phyloP scores from a whole-genome alignment of 2,888 invertebrate genomes.

The Microctonus aethiopoides region DNA sequence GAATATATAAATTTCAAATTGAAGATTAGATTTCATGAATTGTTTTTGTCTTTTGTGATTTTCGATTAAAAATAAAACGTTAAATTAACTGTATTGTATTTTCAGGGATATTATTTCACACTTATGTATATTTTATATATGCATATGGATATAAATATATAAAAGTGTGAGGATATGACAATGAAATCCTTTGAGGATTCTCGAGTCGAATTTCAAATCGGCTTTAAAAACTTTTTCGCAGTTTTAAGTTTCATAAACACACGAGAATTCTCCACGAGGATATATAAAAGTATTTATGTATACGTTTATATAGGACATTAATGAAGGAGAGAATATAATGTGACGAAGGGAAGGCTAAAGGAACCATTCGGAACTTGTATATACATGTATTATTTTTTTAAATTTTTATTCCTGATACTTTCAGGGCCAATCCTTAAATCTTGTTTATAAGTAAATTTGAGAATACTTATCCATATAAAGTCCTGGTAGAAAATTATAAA shows the following conservation, averaged over 20 bases:
- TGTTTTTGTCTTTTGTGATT: constrained; percentile 38
- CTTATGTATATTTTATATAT: constrained; percentile 6
- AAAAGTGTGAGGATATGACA: background rate
- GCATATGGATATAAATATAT: background rate
- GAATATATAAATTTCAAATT: constrained; percentile 37
- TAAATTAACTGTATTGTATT: constrained; percentile 59
- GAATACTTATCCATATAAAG: background rate
- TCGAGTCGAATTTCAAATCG: constrained; percentile 57
- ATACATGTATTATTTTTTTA: constrained; percentile 50
- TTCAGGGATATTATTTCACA: constrained; percentile 44
- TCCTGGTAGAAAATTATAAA: background rate
- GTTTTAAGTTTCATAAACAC: constrained; percentile 67
- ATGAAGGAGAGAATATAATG: background rate
- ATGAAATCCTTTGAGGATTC: constrained; percentile 31
- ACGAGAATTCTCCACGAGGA: constrained; percentile 21
- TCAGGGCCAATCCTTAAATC: constrained; percentile 61
- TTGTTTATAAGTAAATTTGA: constrained; percentile 61
- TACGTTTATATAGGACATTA: background rate
- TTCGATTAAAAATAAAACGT: background rate
- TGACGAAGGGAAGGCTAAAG: constrained; percentile 14
- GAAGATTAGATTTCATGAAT: constrained; percentile 62
- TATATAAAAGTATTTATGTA: background rate
- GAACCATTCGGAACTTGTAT: constrained; percentile 28
- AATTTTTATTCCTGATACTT: constrained; percentile 45
- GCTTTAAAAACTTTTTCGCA: constrained; percentile 65